Conservation (phyloP, 2,113 vertebrate species). For the Edolisoma coerulescens region DNA sequence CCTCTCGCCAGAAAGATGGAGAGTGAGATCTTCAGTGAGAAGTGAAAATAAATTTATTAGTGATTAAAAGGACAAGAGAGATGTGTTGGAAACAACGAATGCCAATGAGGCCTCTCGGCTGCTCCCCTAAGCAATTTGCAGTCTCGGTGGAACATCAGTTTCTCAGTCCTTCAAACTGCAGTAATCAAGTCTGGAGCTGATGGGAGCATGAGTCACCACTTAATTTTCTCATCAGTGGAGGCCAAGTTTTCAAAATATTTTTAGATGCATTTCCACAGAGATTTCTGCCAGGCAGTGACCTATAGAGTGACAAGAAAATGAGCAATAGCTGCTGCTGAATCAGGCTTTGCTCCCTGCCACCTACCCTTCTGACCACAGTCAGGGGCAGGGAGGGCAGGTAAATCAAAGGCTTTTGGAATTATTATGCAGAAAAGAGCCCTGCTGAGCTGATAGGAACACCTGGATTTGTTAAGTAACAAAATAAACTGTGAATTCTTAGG, state of each 20-base stretch:
- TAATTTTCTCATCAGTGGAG: not conserved
- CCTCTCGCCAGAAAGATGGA: not conserved
- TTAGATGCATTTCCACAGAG: conserved; percentile 13
- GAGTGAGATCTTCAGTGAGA: conserved; percentile 22
- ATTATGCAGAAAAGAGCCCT: not conserved
- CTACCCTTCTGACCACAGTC: not conserved
- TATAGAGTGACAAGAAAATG: not conserved
- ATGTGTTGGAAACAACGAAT: not conserved
- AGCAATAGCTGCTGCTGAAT: not conserved
- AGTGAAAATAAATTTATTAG: conserved; percentile 38
- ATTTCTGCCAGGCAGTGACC: not conserved
- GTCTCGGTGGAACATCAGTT: not conserved
- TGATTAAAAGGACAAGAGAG: not conserved
- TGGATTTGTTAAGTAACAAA: not conserved
- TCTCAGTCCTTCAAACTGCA: conserved; percentile 22
- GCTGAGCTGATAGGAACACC: not conserved
- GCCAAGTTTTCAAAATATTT: conserved; percentile 45
- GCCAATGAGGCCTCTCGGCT: not conserved
- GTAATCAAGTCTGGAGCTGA: conserved; percentile 24
- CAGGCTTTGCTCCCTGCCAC: not conserved
- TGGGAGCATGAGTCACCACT: conserved; percentile 13
- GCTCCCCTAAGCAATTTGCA: not conserved
- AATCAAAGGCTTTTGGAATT: not conserved
- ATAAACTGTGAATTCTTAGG: not conserved
- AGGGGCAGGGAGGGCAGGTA: not conserved